Conservation (phyloP, 2,888 invertebrate genomes). For the Agonopterix heracliana region DNA sequence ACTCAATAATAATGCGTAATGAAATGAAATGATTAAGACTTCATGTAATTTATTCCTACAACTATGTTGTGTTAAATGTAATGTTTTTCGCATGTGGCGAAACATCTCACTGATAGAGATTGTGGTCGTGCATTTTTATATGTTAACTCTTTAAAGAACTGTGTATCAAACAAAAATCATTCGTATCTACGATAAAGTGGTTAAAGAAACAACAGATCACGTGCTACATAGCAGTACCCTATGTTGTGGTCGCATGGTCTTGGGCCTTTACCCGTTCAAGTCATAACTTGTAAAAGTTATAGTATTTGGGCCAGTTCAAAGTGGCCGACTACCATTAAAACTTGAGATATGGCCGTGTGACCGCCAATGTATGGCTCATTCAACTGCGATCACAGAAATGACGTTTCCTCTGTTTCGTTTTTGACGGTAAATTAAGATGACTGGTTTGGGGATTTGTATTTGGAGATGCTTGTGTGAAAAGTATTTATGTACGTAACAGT, state of each 20-base stretch:
- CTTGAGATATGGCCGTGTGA: constrained; percentile 62
- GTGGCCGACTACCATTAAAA: constrained; percentile 66
- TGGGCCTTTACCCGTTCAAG: constrained; percentile 41
- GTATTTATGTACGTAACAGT: too few species aligned
- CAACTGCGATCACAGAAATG: constrained; percentile 37
- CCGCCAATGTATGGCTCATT: constrained; percentile 53
- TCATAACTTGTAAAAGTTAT: constrained; percentile 69
- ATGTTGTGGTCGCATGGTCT: constrained; percentile 31
- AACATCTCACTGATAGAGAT: too few species aligned
- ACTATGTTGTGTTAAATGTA: too few species aligned
- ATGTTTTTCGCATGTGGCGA: too few species aligned
- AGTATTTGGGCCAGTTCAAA: constrained; percentile 70
- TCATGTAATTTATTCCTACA: too few species aligned
- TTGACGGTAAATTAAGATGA: background rate
- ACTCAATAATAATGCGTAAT: too few species aligned
- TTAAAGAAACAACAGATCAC: background rate
- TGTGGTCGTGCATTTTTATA: too few species aligned
- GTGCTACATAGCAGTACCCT: background rate
- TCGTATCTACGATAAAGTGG: too few species aligned
- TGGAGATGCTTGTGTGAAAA: too few species aligned
- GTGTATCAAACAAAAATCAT: too few species aligned
- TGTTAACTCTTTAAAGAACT: too few species aligned
- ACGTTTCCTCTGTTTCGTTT: background rate
- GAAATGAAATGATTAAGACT: too few species aligned
- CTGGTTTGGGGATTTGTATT: background rate